Conservation (phyloP, 2,797 vertebrate genomes). For the Malurus leucopterus region DNA sequence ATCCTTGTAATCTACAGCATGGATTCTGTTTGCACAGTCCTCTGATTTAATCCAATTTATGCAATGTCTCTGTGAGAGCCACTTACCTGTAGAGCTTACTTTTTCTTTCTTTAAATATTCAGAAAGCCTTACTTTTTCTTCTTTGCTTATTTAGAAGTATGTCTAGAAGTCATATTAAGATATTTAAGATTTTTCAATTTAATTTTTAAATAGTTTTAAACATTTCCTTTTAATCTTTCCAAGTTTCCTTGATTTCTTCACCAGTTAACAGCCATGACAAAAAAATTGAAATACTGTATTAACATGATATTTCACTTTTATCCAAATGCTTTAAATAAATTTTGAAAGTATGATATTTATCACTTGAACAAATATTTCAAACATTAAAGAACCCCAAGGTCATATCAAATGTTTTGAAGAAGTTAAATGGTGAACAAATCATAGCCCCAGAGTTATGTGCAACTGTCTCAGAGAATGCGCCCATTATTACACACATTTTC, state of each 20-base stretch:
- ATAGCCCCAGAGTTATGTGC: neutral
- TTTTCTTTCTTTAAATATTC: neutral
- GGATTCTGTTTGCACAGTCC: neutral
- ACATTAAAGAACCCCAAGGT: neutral
- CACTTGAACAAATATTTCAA: neutral
- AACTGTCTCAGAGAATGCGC: neutral
- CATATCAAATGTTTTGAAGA: neutral
- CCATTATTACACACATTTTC: neutral
- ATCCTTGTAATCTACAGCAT: neutral
- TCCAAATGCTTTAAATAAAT: neutral
- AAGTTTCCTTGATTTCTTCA: neutral
- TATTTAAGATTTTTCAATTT: neutral
- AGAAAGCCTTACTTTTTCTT: neutral
- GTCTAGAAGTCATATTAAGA: neutral
- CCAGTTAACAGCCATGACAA: neutral
- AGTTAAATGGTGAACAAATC: neutral
- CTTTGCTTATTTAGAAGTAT: neutral
- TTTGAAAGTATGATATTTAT: neutral
- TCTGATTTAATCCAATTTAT: neutral
- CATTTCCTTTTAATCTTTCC: neutral
- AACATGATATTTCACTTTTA: neutral
- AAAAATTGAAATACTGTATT: neutral
- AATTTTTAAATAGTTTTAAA: neutral
- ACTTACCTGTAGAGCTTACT: neutral
- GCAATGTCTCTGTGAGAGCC: accelerated